Evolutionary conservation across 2,797 vertebrate species (phyloP).

Genomic region (Sebastiscus tertius): DNA sequence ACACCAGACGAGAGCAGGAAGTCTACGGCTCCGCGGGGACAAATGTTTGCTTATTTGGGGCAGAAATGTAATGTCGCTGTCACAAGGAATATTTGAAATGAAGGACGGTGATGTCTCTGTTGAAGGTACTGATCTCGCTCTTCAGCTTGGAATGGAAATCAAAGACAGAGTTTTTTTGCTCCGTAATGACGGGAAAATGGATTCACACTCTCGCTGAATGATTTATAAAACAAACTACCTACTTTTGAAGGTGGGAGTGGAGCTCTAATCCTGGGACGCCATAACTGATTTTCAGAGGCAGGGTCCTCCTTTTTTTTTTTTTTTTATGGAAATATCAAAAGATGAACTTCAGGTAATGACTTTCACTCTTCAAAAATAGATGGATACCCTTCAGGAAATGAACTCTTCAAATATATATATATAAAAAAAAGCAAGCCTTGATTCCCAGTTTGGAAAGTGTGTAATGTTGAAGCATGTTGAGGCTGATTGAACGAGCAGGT

Average conservation of each 20-base stretch:
- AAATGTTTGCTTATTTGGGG: conserved; percentile 36
- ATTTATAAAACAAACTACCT: conserved; percentile 62
- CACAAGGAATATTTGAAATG: conserved; percentile 38
- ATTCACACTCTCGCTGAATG: conserved; percentile 32
- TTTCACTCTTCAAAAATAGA: conserved; percentile 58
- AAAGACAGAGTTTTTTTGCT: conserved; percentile 30
- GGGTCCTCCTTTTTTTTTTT: conserved; percentile 5
- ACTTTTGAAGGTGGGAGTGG: conserved; percentile 25
- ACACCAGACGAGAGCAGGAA: conserved; percentile 34
- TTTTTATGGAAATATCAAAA: conserved; percentile 41
- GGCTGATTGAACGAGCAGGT: conserved; percentile 63
- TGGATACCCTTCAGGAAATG: conserved; percentile 56
- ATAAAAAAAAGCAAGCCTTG: not conserved
- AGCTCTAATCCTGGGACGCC: conserved; percentile 19
- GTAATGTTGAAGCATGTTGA: conserved; percentile 31
- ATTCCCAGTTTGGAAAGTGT: conserved; percentile 22
- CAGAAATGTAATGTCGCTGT: conserved; percentile 48
- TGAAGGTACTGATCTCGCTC: conserved; percentile 23
- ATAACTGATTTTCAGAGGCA: conserved; percentile 33
- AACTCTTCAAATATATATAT: conserved; percentile 34
- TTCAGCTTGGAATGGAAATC: conserved; percentile 59
- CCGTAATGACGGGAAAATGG: conserved; percentile 17
- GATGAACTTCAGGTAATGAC: conserved; percentile 55
- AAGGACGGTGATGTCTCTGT: conserved; percentile 23
- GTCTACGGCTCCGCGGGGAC: conserved; percentile 7